A percentile compares a stretch with the other conserved stretches of the same genome.
phyloP scores from a whole-genome alignment of 2,888 invertebrate genomes.

The Anthrax anthrax region DNA sequence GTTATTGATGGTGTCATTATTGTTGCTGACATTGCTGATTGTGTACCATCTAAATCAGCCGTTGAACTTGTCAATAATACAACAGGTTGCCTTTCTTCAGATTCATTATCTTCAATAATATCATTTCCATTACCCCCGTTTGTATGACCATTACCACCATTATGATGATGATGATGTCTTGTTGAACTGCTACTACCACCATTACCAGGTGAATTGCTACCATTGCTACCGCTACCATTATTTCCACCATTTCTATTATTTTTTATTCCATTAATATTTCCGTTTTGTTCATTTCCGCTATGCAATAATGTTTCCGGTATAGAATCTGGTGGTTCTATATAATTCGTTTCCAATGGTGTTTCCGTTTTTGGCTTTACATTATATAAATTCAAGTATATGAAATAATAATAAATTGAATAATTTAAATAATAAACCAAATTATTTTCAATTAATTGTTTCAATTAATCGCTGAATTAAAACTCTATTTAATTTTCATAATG shows the following conservation, averaged over 20 bases:
- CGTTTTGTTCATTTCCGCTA: slow-evolving; percentile 32
- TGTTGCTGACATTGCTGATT: slow-evolving; percentile 31
- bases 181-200: slow-evolving; percentile 9
- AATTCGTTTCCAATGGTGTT: slow-evolving; percentile 32
- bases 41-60: slow-evolving; percentile 36
- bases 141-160: slow-evolving; percentile 21
- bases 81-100: slow-evolving; percentile 30
- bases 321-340: slow-evolving; percentile 32
- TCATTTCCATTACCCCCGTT: slow-evolving; percentile 6
- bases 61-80: slow-evolving; percentile 35
- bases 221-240: slow-evolving; percentile 18
- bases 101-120: slow-evolving; percentile 18
- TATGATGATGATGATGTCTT: not conserved
- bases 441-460: no score
- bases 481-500: no score
- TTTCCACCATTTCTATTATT: slow-evolving; percentile 12
- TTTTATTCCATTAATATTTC: slow-evolving; percentile 23
- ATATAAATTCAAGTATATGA: no score
- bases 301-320: slow-evolving; percentile 25
- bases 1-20: slow-evolving; percentile 33
- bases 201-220: slow-evolving; percentile 7
- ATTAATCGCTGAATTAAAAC: no score
- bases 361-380: slow-evolving; percentile 1
- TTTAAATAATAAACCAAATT: no score
- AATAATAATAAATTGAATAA: no score